phyloP scores from a whole-genome alignment of 2,113 vertebrate genomes.

The Cyprinodon tularosa region DNA sequence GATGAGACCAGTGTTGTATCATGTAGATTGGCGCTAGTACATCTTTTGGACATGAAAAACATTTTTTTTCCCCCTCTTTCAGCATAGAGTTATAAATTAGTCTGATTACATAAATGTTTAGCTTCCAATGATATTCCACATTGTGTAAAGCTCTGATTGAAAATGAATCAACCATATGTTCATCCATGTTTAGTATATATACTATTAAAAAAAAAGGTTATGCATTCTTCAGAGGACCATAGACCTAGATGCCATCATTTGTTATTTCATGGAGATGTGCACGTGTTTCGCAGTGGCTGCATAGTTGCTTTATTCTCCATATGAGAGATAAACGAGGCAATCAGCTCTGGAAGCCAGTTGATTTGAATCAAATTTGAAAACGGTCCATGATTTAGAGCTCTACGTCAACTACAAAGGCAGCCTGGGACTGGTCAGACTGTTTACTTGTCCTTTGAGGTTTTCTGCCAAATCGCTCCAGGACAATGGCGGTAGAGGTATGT shows the following conservation, averaged over 20 bases:
- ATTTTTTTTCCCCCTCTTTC: not conserved
- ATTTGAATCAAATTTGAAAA: constrained; percentile 50
- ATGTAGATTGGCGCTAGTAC: not conserved
- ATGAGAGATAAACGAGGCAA: constrained; percentile 27
- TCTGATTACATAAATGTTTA: not conserved
- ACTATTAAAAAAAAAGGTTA: not conserved
- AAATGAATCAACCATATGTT: not conserved
- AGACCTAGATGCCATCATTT: not conserved
- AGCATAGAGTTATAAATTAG: not conserved
- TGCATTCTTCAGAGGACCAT: not conserved
- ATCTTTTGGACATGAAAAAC: not conserved
- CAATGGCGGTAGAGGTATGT: constrained; percentile 46
- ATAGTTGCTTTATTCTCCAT: constrained; percentile 23
- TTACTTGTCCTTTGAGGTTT: constrained; percentile 56
- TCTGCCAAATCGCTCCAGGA: constrained; percentile 50
- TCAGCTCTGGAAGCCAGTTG: constrained; percentile 15
- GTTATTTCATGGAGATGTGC: constrained; percentile 8
- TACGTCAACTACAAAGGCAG: constrained; percentile 51
- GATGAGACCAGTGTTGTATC: not conserved
- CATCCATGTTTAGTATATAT: not conserved
- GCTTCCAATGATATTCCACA: not conserved
- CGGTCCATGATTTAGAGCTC: constrained; percentile 40
- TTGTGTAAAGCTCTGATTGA: not conserved
- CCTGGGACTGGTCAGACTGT: constrained; percentile 35
- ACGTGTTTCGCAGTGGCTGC: constrained; percentile 19